Base-by-base conservation (phyloP, 2,113 vertebrate species). In the Phaethornis superciliosus region DNA sequence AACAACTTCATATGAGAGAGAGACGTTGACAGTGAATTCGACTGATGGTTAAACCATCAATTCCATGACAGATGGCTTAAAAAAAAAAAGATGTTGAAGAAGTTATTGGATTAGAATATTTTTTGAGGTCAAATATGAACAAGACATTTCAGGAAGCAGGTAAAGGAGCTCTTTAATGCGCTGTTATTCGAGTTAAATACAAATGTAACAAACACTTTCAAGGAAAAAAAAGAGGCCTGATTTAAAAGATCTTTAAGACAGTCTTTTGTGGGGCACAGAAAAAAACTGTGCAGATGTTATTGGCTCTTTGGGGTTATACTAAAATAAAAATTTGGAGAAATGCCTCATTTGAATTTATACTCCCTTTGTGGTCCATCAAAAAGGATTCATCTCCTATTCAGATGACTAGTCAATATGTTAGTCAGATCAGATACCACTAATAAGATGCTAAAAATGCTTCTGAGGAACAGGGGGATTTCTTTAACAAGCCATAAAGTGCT, bases 401-500 rank as follows among this genome's bases (percentile, higher is more conserved):
- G 96, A 97, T 97, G 95, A 96, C 89, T 85, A 93, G 95, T 97
- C 97, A 97, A 96, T 97, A 98, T 97, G 97, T 96, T 97, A 97
- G 94, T 97, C 86, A 95, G 96, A 97, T 97, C 97, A 97, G 97
- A 97, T 97, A 91, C 95, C 95, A 88, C 95, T 97, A 97, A 97
- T 97, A 97, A 97, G 96, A 98, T 95, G 94, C 89, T 97, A 96
- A 96, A 98, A 97, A 97, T 94, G 95, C 94, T 97, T 97, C 95
- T 93, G 93, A 97, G 97, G 95, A 97, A 94, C 62, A 88, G 63
- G 71, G 82, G 92, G 96, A 96, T 97, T 97, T 97, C 91, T 96
- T 97, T 97, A 98, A 97, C 95, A 97, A 97, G 94, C 82, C 91
- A 97, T 96, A 97, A 98, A 97, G 95, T 97, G 95, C 85, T 97